Evolutionary conservation across 2,797 vertebrate species (phyloP).

Genomic region (Caiman crocodilus): DNA sequence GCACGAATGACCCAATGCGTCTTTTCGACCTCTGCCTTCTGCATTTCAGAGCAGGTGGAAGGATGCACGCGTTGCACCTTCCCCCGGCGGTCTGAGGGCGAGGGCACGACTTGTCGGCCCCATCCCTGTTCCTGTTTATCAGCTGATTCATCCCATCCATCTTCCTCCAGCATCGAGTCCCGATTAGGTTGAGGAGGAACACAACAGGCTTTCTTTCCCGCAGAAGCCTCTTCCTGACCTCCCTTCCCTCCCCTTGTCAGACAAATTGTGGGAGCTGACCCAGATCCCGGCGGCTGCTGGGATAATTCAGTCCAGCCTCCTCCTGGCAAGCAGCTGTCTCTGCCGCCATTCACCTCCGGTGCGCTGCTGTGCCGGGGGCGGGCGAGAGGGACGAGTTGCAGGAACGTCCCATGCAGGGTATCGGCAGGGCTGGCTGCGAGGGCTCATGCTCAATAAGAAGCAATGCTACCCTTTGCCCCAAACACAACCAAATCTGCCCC

Average conservation of each 20-base stretch:
- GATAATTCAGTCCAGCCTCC: slow-evolving; percentile 83
- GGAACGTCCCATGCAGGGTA: not conserved
- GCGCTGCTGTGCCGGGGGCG: not conserved
- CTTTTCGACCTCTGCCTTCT: not conserved
- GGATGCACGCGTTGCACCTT: slow-evolving; percentile 5
- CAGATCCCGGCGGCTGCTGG: slow-evolving; percentile 77
- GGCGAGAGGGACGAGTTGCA: slow-evolving; percentile 9
- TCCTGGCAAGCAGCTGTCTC: slow-evolving; percentile 70
- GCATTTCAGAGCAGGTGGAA: not conserved
- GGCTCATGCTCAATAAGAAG: slow-evolving; percentile 37
- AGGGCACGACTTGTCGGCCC: not conserved
- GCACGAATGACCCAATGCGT: not conserved
- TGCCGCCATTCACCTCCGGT: not conserved
- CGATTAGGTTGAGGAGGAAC: slow-evolving; percentile 75
- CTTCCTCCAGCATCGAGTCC: slow-evolving; percentile 79
- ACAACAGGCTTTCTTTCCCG: slow-evolving; percentile 51
- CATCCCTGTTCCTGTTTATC: slow-evolving; percentile 78
- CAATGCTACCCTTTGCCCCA: slow-evolving; percentile 53
- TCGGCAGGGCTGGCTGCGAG: slow-evolving; percentile 5
- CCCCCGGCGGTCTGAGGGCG: not conserved
- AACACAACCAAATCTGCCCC: not conserved
- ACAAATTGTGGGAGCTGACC: slow-evolving; percentile 89
- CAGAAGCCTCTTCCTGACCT: slow-evolving; percentile 70
- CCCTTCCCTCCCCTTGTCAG: slow-evolving; percentile 85
- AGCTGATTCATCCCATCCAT: slow-evolving; percentile 80